Conservation (phyloP, 2,888 invertebrate species). For the Epinotia brunnichana region DNA sequence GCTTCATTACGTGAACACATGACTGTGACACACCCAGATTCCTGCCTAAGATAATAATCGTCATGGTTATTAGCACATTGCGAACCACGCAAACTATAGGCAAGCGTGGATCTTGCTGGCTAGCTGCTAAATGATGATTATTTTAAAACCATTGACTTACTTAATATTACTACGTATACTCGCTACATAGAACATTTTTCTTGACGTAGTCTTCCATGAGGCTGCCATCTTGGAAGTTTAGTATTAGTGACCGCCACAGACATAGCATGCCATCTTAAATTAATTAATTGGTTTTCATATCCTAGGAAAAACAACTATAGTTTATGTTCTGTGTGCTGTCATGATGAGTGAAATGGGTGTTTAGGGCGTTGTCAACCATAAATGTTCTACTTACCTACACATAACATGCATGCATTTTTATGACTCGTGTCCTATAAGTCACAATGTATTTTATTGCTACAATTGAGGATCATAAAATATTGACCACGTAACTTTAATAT, state of each 20-base stretch:
- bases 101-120: neutral
- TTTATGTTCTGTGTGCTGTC: neutral
- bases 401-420: slow-evolving; percentile 14
- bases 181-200: too few relatives aligned
- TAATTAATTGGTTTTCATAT: too few relatives aligned
- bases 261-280: too few relatives aligned
- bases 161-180: too few relatives aligned
- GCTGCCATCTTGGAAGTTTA: too few relatives aligned
- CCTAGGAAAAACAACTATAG: too few relatives aligned
- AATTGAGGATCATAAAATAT: slow-evolving; percentile 20
- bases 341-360: neutral
- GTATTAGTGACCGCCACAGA: too few relatives aligned
- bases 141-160: too few relatives aligned
- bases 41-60: neutral
- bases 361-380: neutral
- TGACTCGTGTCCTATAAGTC: neutral
- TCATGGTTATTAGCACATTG: neutral
- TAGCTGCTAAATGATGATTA: too few relatives aligned
- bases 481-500: neutral
- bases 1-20: slow-evolving; percentile 1
- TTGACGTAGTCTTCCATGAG: too few relatives aligned
- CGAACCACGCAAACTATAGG: neutral
- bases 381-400: neutral
- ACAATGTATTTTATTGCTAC: slow-evolving; percentile 17
- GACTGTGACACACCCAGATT: slow-evolving; percentile 1